phyloP scores from a whole-genome alignment of 1,140 invertebrate genomes.

The Bombus waltoni region DNA sequence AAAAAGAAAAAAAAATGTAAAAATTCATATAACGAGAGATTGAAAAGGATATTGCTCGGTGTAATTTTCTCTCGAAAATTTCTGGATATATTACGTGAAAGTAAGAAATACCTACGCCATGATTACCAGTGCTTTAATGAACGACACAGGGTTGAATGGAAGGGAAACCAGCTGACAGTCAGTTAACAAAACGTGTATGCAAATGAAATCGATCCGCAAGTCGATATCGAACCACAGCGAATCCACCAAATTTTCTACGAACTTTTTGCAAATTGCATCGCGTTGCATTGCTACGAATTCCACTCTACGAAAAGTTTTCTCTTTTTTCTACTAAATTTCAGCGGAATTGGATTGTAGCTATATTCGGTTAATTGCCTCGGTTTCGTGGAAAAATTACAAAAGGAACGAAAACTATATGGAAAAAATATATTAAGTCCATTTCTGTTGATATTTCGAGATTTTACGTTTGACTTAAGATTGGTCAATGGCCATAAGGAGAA shows the following conservation, averaged over 20 bases:
- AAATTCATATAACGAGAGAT: not conserved
- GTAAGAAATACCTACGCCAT: not conserved
- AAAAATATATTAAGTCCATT: rapidly evolving
- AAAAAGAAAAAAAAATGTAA: not conserved
- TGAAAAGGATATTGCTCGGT: not conserved
- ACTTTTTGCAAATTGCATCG: not conserved
- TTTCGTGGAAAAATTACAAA: not conserved
- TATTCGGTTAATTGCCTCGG: not conserved
- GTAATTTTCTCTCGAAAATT: not conserved
- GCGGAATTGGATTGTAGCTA: not conserved
- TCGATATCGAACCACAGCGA: not conserved
- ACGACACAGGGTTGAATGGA: not conserved
- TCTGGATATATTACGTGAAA: not conserved
- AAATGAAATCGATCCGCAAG: slow-evolving; percentile 27
- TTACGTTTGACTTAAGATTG: not conserved
- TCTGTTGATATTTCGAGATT: too few relatives aligned
- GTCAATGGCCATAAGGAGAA: too few relatives aligned
- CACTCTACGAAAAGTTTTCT: not conserved
- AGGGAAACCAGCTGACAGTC: not conserved
- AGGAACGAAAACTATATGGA: not conserved
- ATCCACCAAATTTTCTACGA: not conserved
- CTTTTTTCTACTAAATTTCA: not conserved
- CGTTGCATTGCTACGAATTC: slow-evolving; percentile 9
- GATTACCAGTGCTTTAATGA: not conserved
- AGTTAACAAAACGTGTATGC: slow-evolving; percentile 32